phyloP scores from a whole-genome alignment of 2,113 vertebrate species.

The Corythornis cristatus region DNA sequence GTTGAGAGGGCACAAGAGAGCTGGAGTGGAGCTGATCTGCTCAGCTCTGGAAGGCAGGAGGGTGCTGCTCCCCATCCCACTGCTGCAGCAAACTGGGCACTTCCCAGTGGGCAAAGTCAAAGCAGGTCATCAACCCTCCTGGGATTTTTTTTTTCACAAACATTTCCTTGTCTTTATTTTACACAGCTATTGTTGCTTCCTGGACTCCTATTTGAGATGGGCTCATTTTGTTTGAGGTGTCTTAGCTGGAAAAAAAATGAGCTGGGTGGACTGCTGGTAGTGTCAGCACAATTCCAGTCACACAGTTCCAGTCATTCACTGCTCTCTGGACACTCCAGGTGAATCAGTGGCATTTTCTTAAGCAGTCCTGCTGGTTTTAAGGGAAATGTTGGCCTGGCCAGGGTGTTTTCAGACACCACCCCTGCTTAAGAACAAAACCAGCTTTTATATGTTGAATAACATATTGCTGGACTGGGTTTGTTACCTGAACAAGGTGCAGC shows the following conservation, averaged over 20 bases:
- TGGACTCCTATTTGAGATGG: background rate
- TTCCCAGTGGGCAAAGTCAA: background rate
- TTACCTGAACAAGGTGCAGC: background rate
- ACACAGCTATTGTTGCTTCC: background rate
- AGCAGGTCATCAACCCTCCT: background rate
- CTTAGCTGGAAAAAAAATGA: background rate
- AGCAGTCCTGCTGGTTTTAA: background rate
- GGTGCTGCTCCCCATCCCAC: background rate
- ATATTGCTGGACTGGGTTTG: background rate
- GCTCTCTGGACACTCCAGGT: background rate
- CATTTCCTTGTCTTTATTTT: background rate
- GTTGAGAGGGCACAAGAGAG: background rate
- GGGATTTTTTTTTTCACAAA: background rate
- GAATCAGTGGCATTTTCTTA: background rate
- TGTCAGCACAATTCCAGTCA: background rate
- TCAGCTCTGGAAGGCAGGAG: background rate
- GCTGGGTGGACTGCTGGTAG: background rate
- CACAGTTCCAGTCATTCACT: background rate
- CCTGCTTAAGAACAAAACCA: background rate
- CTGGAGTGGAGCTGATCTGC: background rate
- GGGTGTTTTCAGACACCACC: background rate
- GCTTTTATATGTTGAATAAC: background rate
- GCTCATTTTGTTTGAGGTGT: background rate
- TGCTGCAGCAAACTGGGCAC: background rate
- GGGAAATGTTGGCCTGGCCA: background rate